Conservation (phyloP, 2,888 invertebrate genomes). For the Pandemis heparana region DNA sequence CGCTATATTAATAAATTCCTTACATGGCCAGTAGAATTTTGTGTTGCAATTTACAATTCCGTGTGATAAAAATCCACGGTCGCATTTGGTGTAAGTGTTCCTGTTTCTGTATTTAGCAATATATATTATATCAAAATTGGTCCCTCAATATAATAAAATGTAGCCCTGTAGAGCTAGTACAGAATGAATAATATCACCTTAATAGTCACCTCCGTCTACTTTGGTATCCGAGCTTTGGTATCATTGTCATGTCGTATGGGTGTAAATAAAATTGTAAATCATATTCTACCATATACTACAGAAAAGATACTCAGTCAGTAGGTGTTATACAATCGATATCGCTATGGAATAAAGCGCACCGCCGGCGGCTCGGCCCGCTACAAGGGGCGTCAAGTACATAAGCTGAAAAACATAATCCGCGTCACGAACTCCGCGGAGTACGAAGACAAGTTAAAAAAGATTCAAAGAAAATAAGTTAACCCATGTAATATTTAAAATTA, state of each 20-base stretch:
- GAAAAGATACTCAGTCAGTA: neutral
- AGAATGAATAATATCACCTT: too few species aligned
- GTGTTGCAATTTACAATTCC: neutral
- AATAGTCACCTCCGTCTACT: too few species aligned
- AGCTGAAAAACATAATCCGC: slow-evolving; percentile 72
- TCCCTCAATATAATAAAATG: too few species aligned
- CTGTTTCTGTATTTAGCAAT: neutral
- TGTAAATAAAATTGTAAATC: neutral
- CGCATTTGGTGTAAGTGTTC: neutral
- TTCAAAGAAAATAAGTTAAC: slow-evolving; percentile 3
- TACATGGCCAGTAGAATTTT: neutral
- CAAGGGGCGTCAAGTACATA: slow-evolving; percentile 60
- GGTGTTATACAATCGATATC: slow-evolving; percentile 5
- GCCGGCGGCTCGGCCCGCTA: slow-evolving; percentile 41
- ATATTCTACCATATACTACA: neutral
- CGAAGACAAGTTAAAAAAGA: slow-evolving; percentile 53
- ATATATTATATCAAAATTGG: neutral
- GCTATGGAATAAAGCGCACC: slow-evolving; percentile 30
- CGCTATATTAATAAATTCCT: neutral
- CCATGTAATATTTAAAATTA: slow-evolving; percentile 34
- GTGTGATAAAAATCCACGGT: neutral
- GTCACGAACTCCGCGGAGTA: slow-evolving; percentile 64
- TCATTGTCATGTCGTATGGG: too few species aligned
- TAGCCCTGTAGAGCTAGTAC: too few species aligned
- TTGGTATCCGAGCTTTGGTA: too few species aligned